Evolutionary conservation across 2,888 invertebrate species (phyloP), one percentile per base, ranked within the genome.

Genomic region (Kryphioiulus occultus): DNA sequence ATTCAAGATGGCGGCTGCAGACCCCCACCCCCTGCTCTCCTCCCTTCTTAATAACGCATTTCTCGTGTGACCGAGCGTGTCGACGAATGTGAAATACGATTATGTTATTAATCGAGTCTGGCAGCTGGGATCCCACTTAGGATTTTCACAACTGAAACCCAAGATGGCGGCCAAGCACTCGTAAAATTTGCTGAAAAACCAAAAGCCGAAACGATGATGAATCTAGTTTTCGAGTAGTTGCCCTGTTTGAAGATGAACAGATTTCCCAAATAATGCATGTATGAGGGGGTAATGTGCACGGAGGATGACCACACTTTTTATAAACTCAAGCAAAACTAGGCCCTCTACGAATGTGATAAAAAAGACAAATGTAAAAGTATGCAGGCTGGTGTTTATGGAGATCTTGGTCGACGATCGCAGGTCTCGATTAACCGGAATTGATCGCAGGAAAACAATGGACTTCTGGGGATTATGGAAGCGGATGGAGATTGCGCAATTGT

Each of bases 51-150:
- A 47, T 47, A 47, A 42, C 5, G 53, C 19, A 19, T 59, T 59
- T 59, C 59, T 59, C 59, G 22, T 22, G 59, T 59, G 59, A 59
- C 59, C 47, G 17, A 59, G 53, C 12, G 12, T 17, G 4, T 53
- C 17, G 19, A 17, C 12, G 17, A 53, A 59, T 22, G 22, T 22
- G n/a, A 59, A 59, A 59, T n/a, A 7, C 22, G 59, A 59, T 59
- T 59, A 59, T 59, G 59, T 59, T 59, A 59, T 59, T 59, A 59
- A 59, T 59, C 59, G 59, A 59, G 59, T 59, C 59, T 59, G 59
- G 59, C 59, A 59, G 59, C 59, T 59, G 59, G 59, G 10, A 59
- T 59, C 59, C 59, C n/a, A 59, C 59, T 59, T 59, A 17, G 59
- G 22, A 22, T 22, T 59, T 59, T 59, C 7, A 17, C 5, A 5